A percentile compares a stretch with the other conserved stretches of the same genome.
Conservation (phyloP, 1,140 invertebrate species). For the Hetaerina americana region DNA sequence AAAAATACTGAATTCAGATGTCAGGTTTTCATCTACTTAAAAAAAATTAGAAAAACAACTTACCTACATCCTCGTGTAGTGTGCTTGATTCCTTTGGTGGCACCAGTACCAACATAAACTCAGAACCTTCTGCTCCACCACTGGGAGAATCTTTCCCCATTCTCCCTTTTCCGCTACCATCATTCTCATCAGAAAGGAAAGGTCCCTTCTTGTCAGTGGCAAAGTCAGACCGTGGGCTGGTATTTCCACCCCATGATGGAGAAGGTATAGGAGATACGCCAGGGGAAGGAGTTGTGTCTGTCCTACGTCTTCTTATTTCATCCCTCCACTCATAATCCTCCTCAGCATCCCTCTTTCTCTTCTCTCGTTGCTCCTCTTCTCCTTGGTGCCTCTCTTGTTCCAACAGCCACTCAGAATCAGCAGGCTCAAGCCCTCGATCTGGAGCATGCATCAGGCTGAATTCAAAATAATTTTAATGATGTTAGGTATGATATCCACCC, state of each 20-base stretch:
- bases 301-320: conserved; percentile 5
- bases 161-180: conserved; percentile 10
- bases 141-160: conserved; percentile 4
- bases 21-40: not conserved
- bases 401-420: conserved; percentile 2
- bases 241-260: not conserved
- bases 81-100: conserved; percentile 36
- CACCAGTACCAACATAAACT: conserved; percentile 67
- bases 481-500: too few relatives aligned
- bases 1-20: not conserved
- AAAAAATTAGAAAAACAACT: not conserved
- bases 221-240: not conserved
- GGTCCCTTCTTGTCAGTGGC: not conserved
- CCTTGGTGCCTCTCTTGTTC: conserved; percentile 5
- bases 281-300: not conserved
- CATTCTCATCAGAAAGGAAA: not conserved
- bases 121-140: conserved; percentile 33
- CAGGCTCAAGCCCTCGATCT: not conserved
- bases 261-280: not conserved
- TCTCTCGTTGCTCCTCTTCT: not conserved
- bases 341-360: not conserved
- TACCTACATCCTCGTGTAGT: not conserved
- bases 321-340: conserved; percentile 10
- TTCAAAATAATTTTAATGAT: not conserved
- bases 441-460: not conserved